Conservation (phyloP, 2,888 invertebrate genomes). For the Baronia brevicornis region DNA sequence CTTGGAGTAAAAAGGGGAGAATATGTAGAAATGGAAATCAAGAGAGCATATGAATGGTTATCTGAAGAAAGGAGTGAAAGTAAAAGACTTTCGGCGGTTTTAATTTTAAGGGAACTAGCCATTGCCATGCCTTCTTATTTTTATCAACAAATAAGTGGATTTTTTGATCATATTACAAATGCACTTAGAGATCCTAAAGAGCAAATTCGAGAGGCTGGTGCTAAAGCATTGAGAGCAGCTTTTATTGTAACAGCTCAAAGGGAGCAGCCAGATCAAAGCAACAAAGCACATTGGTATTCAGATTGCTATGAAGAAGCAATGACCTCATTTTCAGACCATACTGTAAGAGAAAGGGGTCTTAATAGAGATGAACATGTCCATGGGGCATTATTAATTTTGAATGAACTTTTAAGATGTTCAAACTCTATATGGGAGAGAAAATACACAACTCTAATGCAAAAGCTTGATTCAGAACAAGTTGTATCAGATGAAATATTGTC, state of each 20-base stretch:
- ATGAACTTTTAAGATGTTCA: slow-evolving; percentile 93
- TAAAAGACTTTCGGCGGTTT: slow-evolving; percentile 91
- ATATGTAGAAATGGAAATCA: slow-evolving; percentile 96
- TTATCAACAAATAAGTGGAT: slow-evolving; percentile 92
- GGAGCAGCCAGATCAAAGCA: slow-evolving; percentile 92
- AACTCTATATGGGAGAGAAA: slow-evolving; percentile 91
- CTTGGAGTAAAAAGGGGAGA: slow-evolving; percentile 95
- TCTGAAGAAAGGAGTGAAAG: slow-evolving; percentile 92
- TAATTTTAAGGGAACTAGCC: slow-evolving; percentile 94
- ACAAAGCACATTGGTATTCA: slow-evolving; percentile 92
- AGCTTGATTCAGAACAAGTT: slow-evolving; percentile 66
- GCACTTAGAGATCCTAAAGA: slow-evolving; percentile 94
- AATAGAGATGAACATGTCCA: slow-evolving; percentile 94
- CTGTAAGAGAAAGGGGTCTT: slow-evolving; percentile 76
- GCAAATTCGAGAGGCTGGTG: slow-evolving; percentile 92
- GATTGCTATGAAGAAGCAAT: slow-evolving; percentile 94
- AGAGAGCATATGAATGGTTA: slow-evolving; percentile 95
- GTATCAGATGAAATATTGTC: slow-evolving; percentile 67
- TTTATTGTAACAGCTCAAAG: slow-evolving; percentile 95
- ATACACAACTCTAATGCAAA: slow-evolving; percentile 82
- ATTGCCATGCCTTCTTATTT: slow-evolving; percentile 98
- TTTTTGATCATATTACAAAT: slow-evolving; percentile 94
- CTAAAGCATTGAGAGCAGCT: slow-evolving; percentile 94
- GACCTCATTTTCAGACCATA: slow-evolving; percentile 81
- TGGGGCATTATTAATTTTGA: slow-evolving; percentile 92